Conservation (phyloP, 1,140 invertebrate genomes). For the Stegodyphus mimosarum region DNA sequence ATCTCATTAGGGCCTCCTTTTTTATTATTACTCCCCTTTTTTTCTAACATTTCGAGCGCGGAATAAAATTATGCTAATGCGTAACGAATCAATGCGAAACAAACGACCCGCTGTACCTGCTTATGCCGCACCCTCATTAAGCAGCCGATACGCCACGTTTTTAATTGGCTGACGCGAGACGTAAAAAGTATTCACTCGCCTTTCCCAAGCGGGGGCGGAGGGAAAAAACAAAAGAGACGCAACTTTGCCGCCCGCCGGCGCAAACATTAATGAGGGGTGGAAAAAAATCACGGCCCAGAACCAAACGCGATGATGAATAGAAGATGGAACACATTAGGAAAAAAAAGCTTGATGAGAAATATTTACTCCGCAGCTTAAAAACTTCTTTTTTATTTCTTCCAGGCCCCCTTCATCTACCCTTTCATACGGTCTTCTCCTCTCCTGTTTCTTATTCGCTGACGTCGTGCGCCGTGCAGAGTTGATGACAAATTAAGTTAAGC, state of each 20-base stretch:
- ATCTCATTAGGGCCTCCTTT: conserved; percentile 52
- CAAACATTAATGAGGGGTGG: background rate
- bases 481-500: conserved; percentile 38
- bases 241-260: conserved; percentile 2
- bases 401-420: background rate
- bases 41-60: background rate
- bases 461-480: background rate
- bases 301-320: conserved; percentile 46
- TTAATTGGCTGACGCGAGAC: conserved; percentile 56
- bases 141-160: conserved; percentile 12
- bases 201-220: conserved; percentile 16
- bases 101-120: conserved; percentile 57
- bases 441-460: background rate
- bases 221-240: background rate
- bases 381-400: background rate
- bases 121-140: conserved; percentile 60
- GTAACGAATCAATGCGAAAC: conserved; percentile 60
- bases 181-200: background rate
- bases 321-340: conserved; percentile 40
- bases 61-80: conserved; percentile 61
- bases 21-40: conserved; percentile 15
- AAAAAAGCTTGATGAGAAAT: conserved; percentile 54
- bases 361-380: conserved; percentile 34
- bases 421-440: conserved; percentile 5
- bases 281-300: conserved; percentile 7